Evolutionary conservation across 1,140 invertebrate genomes (phyloP).

Genomic region (Scaptomyza hsui): DNA sequence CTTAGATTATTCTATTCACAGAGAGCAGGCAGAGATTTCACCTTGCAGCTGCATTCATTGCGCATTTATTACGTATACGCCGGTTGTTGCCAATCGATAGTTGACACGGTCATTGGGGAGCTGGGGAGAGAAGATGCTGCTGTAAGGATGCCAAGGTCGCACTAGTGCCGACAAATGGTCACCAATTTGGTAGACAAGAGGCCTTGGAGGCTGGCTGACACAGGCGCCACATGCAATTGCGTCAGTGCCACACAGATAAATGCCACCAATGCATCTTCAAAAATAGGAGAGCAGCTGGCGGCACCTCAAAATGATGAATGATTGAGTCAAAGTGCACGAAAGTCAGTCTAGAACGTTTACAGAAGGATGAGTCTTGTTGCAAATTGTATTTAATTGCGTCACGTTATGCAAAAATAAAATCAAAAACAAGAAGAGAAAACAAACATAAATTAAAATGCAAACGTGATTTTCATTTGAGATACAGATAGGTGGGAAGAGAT

Average conservation of each 20-base stretch:
- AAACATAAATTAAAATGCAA: slow-evolving; percentile 13
- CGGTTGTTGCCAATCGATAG: slow-evolving; percentile 62
- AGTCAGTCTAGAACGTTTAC: slow-evolving; percentile 13
- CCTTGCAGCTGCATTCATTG: slow-evolving; percentile 4
- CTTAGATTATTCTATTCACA: neutral
- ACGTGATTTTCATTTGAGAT: slow-evolving; percentile 11
- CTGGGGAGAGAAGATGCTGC: no score
- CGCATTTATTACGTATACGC: slow-evolving; percentile 60
- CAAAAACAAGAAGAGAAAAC: no score
- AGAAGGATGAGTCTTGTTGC: slow-evolving; percentile 43
- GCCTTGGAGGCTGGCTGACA: slow-evolving; percentile 52
- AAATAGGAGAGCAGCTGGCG: slow-evolving; percentile 48
- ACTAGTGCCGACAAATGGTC: slow-evolving; percentile 40
- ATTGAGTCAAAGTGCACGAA: slow-evolving; percentile 45
- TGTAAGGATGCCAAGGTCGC: slow-evolving; percentile 56
- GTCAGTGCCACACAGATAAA: slow-evolving; percentile 41
- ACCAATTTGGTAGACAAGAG: slow-evolving; percentile 53
- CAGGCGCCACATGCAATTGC: slow-evolving; percentile 49
- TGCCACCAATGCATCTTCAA: slow-evolving; percentile 25
- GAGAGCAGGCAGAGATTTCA: neutral
- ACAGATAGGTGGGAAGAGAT: neutral
- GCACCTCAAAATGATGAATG: slow-evolving; percentile 54
- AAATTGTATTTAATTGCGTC: slow-evolving; percentile 61
- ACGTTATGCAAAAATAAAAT: slow-evolving; percentile 50
- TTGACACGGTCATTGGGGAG: slow-evolving; percentile 45